Conservation (phyloP, 2,888 invertebrate genomes). For the Macrosiphum euphorbiae region DNA sequence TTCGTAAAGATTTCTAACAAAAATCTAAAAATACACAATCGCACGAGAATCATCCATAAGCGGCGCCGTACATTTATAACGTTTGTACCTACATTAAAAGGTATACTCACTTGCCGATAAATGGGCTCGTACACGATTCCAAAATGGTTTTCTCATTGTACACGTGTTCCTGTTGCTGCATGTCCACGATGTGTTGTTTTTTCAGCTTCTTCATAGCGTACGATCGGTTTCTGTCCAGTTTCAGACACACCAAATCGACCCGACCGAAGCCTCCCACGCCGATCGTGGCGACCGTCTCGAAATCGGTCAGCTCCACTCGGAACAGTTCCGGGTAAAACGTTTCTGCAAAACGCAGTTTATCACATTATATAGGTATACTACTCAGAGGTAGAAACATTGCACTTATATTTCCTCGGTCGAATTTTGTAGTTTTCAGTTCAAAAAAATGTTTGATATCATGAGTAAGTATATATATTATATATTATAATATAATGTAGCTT, state of each 20-base stretch:
- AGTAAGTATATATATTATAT: not conserved
- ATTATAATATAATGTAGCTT: not conserved
- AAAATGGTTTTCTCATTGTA: slow-evolving; percentile 79
- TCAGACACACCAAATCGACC: slow-evolving; percentile 75
- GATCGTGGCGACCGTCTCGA: slow-evolving; percentile 78
- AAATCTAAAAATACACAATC: not conserved
- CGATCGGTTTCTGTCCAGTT: slow-evolving; percentile 71
- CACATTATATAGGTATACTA: too few relatives aligned
- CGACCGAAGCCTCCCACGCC: slow-evolving; percentile 83
- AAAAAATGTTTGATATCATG: not conserved
- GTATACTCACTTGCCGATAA: slow-evolving; percentile 78
- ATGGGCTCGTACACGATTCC: slow-evolving; percentile 79
- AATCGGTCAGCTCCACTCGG: slow-evolving; percentile 70
- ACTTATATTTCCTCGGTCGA: not conserved
- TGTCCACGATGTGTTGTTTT: slow-evolving; percentile 81
- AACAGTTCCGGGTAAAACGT: slow-evolving; percentile 56
- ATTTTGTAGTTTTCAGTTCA: not conserved
- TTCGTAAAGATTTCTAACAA: not conserved
- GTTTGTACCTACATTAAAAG: not conserved
- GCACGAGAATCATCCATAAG: too few relatives aligned
- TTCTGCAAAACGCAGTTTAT: not conserved
- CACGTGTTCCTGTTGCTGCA: slow-evolving; percentile 81
- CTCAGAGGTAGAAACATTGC: not conserved
- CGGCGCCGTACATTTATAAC: not conserved
- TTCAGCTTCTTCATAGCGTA: slow-evolving; percentile 81